phyloP scores from a whole-genome alignment of 2,797 vertebrate species.

The Jordanella pulchra region DNA sequence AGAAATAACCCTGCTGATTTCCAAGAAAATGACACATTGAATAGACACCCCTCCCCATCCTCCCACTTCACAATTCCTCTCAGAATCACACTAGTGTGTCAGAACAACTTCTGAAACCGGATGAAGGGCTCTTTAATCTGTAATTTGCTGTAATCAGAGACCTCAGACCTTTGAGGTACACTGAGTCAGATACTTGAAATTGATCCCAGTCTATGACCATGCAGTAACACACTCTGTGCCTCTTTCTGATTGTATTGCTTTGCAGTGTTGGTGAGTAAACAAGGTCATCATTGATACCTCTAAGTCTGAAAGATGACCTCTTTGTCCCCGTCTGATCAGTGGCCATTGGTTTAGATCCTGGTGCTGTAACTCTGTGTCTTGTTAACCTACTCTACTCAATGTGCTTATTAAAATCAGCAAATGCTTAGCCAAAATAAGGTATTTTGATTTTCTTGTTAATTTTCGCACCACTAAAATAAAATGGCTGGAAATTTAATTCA shows the following conservation, averaged over 20 bases:
- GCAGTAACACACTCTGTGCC: constrained; percentile 27
- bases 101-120: constrained; percentile 51
- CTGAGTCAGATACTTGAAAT: constrained; percentile 63
- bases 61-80: constrained; percentile 42
- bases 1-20: constrained; percentile 22
- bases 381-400: background rate
- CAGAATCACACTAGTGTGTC: constrained; percentile 29
- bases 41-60: constrained; percentile 7
- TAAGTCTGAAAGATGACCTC: constrained; percentile 24
- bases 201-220: constrained; percentile 44
- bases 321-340: background rate
- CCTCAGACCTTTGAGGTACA: constrained; percentile 54
- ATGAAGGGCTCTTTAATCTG: constrained; percentile 64
- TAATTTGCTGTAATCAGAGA: constrained; percentile 73
- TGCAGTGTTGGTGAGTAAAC: constrained; percentile 10
- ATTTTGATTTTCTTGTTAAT: constrained; percentile 18
- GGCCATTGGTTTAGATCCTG: constrained; percentile 17
- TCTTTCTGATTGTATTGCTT: constrained; percentile 12
- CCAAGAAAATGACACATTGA: constrained; percentile 3
- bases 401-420: constrained; percentile 18
- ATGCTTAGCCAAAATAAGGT: constrained; percentile 2
- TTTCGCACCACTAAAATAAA: constrained; percentile 13
- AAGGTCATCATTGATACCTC: constrained; percentile 21
- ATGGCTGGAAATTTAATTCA: too few species aligned
- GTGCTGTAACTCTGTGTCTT: background rate